These are phyloP conservation scores for Nemurella pictetii DNA, from an alignment of 2,888 invertebrate species.

Conservation along the genomic window DNA sequence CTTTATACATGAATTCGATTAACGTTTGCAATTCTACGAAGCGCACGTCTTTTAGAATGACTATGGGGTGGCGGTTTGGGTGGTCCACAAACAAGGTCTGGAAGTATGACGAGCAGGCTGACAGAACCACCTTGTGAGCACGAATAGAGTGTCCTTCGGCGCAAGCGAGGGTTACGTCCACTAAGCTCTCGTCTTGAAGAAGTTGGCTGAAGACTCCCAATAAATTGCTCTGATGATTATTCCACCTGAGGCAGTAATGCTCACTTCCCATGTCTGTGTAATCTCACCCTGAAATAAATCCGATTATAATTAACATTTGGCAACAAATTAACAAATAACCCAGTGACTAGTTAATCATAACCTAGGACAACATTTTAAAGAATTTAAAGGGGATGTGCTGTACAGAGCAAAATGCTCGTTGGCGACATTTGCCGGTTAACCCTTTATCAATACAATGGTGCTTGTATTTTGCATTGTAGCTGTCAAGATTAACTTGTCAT, in stretches of 20 bases:
- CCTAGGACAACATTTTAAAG: slow-evolving; percentile 27
- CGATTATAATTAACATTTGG: not conserved
- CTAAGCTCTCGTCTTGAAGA: slow-evolving; percentile 92
- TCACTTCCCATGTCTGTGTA: slow-evolving; percentile 97
- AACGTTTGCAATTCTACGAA: slow-evolving; percentile 87
- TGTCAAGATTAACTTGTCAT: not conserved
- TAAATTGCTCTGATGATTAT: slow-evolving; percentile 98
- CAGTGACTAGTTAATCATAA: slow-evolving; percentile 36
- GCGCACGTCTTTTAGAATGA: slow-evolving; percentile 92
- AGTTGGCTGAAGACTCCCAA: slow-evolving; percentile 96
- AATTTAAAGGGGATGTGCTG: slow-evolving; percentile 27
- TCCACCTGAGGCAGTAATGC: slow-evolving; percentile 98
- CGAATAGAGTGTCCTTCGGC: slow-evolving; percentile 93
- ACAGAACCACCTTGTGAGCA: slow-evolving; percentile 93
- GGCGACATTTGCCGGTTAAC: slow-evolving; percentile 13
- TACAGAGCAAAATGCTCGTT: not conserved
- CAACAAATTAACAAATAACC: slow-evolving; percentile 8
- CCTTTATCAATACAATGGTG: not conserved
- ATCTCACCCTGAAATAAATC: slow-evolving; percentile 68
- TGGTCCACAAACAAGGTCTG: slow-evolving; percentile 91
- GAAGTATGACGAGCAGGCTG: slow-evolving; percentile 95
- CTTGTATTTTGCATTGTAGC: not conserved
- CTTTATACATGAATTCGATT: slow-evolving; percentile 96
- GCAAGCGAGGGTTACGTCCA: slow-evolving; percentile 95
- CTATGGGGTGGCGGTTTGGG: slow-evolving; percentile 89